Evolutionary conservation across 2,113 vertebrate species (phyloP), one percentile per base, ranked within the genome.

Genomic region (Galeopterus variegatus): DNA sequence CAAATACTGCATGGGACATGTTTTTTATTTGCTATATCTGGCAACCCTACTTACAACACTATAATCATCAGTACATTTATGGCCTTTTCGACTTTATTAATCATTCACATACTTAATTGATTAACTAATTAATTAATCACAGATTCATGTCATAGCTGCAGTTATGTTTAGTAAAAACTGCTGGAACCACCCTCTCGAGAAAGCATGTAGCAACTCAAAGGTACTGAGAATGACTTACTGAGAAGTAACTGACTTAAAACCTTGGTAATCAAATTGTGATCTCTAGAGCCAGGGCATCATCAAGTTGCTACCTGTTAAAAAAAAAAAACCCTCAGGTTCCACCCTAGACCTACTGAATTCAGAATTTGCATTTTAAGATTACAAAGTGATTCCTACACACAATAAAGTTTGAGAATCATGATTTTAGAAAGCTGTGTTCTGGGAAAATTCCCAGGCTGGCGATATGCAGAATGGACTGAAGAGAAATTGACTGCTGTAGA

Each of bases 261-360:
- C 21, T 41, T 41, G 8, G 33, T 50, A 19, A 36, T 26, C 60
- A 52, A 77, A 76, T 3, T 86, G 67, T n/a, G 48, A 56, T 62
- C 56, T 7, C 5, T 14, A n/a, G 15, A 62, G 17, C 3, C 0
- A 1, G 10, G n/a, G 5, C 4, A n/a, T 33, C n/a, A 36, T 48
- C 62, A 67, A 19, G 15, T 58, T n/a, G 21, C 58, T 19, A 11
- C 86, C 41, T 45, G 28, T 69, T 73, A 41, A 21, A 41, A 54
- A 21, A 41, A 54, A 73, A 60, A 91, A 33, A 48, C 45, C n/a
- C 41, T 41, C 79, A 64, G 52, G 33, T 26, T n/a, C 54, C 58
- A 41, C 64, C 64, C 41, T 1, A 17, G n/a, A 77, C 26, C 17
- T 18, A 28, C 14, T 11, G 56, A 83, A 92, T 26, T 52, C 76